A percentile compares a stretch with the other conserved stretches of the same genome.
Conservation (phyloP, 2,797 vertebrate genomes). For the Gadopsis marmoratus region DNA sequence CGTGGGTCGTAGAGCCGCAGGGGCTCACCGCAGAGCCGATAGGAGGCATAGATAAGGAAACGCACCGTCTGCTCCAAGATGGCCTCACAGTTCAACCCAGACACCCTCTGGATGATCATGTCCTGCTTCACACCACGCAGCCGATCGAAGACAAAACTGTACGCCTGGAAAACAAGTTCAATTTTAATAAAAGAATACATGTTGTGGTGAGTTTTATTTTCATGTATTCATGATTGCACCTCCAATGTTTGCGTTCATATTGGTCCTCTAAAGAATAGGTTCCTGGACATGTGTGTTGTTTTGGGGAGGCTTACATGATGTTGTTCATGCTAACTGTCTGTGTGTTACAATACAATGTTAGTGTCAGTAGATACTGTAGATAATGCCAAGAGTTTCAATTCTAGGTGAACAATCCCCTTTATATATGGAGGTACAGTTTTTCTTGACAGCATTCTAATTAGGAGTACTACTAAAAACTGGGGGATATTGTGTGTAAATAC, state of each 20-base stretch:
- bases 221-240: not conserved
- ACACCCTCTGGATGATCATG: conserved; percentile 87
- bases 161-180: conserved; percentile 77
- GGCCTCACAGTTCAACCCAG: conserved; percentile 73
- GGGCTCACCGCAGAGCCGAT: conserved; percentile 78
- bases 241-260: not conserved
- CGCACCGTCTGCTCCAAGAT: conserved; percentile 87
- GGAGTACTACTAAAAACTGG: not conserved
- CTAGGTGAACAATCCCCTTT: not conserved
- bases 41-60: conserved; percentile 88
- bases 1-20: conserved; percentile 81
- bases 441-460: not conserved
- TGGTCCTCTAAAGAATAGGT: too few species aligned
- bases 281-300: too few species aligned
- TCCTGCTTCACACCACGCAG: conserved; percentile 91
- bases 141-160: conserved; percentile 90
- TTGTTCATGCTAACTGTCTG: not conserved
- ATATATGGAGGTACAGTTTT: not conserved
- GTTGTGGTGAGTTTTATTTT: not conserved
- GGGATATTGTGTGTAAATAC: not conserved
- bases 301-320: not conserved
- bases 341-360: not conserved
- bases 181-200: not conserved
- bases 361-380: not conserved
- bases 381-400: not conserved